Conservation (phyloP, 2,113 vertebrate species). For the Ophthalmolycus amberensis region DNA sequence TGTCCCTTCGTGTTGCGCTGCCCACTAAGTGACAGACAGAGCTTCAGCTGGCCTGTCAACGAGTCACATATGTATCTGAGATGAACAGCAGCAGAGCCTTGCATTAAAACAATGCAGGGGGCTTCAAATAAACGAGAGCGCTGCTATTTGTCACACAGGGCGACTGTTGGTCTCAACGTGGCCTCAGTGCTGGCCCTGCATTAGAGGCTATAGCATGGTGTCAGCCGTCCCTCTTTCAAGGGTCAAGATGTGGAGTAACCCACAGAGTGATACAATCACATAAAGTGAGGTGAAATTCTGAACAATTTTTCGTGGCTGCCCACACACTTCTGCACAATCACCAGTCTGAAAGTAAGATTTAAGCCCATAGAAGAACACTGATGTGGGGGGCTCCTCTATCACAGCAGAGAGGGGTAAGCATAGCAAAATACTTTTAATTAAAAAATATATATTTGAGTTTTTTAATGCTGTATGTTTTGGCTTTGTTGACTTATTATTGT, state of each 20-base stretch:
- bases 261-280: neutral
- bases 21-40: conserved; percentile 57
- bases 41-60: conserved; percentile 68
- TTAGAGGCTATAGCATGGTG: too few relatives aligned
- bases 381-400: neutral
- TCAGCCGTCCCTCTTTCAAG: neutral
- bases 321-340: neutral
- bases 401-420: neutral
- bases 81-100: conserved; percentile 24
- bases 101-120: neutral
- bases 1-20: conserved; percentile 64
- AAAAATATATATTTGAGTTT: neutral
- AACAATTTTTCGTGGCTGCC: neutral
- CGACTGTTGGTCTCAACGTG: neutral
- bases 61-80: conserved; percentile 55
- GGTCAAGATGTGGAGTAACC: neutral
- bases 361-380: neutral
- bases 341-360: neutral
- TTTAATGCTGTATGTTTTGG: neutral
- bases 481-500: neutral
- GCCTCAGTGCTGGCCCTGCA: too few relatives aligned
- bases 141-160: neutral
- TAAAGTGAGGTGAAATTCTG: neutral
- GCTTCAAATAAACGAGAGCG: neutral
- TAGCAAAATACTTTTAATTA: neutral